Conservation (phyloP, 2,888 invertebrate genomes). For the Zaprionus lineosus region DNA sequence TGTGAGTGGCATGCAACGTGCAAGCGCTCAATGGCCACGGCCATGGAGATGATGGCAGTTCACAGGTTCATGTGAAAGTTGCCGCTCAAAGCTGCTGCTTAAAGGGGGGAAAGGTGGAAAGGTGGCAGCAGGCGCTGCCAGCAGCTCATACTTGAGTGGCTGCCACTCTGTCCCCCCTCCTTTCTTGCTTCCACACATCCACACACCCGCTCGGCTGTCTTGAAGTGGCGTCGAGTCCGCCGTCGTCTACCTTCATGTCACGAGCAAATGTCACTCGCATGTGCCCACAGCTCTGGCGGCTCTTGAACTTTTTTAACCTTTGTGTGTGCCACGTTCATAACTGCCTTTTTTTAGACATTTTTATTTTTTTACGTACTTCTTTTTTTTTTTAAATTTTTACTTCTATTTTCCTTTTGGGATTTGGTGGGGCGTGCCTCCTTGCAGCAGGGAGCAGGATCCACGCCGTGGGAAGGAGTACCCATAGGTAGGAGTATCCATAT, state of each 20-base stretch:
- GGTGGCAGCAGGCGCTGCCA: neutral
- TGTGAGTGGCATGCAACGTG: conserved; percentile 15
- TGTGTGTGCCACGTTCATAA: conserved; percentile 66
- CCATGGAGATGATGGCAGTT: conserved; percentile 37
- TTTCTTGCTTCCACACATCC: no score
- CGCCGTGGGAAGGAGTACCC: conserved; percentile 12
- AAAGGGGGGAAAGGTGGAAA: neutral
- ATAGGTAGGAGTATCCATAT: conserved; percentile 49
- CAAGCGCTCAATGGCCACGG: conserved; percentile 2
- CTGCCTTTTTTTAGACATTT: conserved; percentile 55
- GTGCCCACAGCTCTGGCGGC: conserved; percentile 59
- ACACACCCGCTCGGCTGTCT: conserved; percentile 47
- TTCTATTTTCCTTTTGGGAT: conserved; percentile 13
- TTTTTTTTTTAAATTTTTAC: neutral
- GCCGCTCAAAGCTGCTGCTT: conserved; percentile 26
- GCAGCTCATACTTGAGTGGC: conserved; percentile 33
- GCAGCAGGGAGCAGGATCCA: conserved; percentile 13
- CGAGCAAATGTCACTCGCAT: conserved; percentile 75
- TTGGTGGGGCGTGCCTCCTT: conserved; percentile 41
- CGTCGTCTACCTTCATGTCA: conserved; percentile 69
- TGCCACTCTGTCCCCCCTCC: no score
- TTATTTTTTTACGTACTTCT: conserved; percentile 5
- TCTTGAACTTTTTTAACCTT: conserved; percentile 76
- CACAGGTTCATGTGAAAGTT: conserved; percentile 77
- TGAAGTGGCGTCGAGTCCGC: conserved; percentile 54